Percentiles rank a stretch among this genome's conserved stretches.
phyloP scores from a whole-genome alignment of 2,888 invertebrate genomes.

The Anodontia alba region DNA sequence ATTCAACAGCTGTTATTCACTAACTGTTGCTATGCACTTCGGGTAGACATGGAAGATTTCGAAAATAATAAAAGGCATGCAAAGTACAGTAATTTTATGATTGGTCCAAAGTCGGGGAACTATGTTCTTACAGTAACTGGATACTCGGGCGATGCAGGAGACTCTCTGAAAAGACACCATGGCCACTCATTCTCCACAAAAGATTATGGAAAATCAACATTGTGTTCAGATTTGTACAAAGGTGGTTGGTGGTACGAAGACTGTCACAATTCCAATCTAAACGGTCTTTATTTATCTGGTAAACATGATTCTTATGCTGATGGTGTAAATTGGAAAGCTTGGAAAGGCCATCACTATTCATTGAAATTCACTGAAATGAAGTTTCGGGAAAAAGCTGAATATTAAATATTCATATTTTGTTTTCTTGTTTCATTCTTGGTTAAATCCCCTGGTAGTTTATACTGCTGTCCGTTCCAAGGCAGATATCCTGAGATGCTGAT shows the following conservation, averaged over 20 bases:
- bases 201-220: slow-evolving; percentile 22
- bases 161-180: not conserved
- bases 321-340: slow-evolving; percentile 80
- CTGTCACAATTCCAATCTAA: slow-evolving; percentile 77
- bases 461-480: too few relatives aligned
- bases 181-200: slow-evolving; percentile 19
- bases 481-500: too few relatives aligned
- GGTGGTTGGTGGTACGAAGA: slow-evolving; percentile 76
- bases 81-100: slow-evolving; percentile 29
- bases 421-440: too few relatives aligned
- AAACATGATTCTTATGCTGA: slow-evolving; percentile 74
- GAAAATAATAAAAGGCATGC: slow-evolving; percentile 25
- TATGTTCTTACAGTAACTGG: slow-evolving; percentile 8
- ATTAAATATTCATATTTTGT: slow-evolving; percentile 2
- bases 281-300: slow-evolving; percentile 77
- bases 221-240: slow-evolving; percentile 59
- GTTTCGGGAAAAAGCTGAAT: slow-evolving; percentile 42
- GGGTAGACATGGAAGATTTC: slow-evolving; percentile 42
- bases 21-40: slow-evolving; percentile 22
- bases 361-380: slow-evolving; percentile 78
- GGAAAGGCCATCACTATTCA: slow-evolving; percentile 80
- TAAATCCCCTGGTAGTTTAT: too few relatives aligned
- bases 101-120: slow-evolving; percentile 8
- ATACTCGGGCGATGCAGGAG: slow-evolving; percentile 27
- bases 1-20: slow-evolving; percentile 20